These are phyloP conservation scores for Epizoanthus illoricatus DNA, from an alignment of 92 coral and sea anemone species.

Conservation along the genomic window DNA sequence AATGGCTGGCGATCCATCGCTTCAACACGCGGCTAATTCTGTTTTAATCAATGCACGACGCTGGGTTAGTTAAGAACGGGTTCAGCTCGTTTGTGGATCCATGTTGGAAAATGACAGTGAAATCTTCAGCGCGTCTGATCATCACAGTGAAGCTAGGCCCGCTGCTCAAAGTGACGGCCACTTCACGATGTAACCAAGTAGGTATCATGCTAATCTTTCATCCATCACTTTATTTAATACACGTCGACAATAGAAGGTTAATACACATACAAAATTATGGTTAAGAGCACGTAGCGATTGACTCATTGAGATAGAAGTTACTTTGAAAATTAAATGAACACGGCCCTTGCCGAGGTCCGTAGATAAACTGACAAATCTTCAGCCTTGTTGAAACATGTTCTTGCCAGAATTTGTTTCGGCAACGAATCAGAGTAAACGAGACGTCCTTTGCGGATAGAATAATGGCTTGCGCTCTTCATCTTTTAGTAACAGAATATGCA, in stretches of 20 bases:
- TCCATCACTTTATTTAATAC: not conserved
- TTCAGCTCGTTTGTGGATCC: not conserved
- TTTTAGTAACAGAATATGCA: too few species aligned
- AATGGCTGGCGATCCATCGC: conserved; percentile 22
- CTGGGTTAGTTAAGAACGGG: not conserved
- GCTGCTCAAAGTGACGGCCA: conserved; percentile 18
- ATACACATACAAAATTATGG: not conserved
- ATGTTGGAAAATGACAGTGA: conserved; percentile 27
- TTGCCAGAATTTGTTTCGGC: too few species aligned
- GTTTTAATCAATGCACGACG: conserved; percentile 19
- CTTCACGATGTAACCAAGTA: conserved; percentile 28
- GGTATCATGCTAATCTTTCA: conserved; percentile 4
- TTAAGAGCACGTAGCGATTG: not conserved
- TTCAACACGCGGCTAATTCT: conserved; percentile 1
- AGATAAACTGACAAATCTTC: too few species aligned
- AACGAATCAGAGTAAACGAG: too few species aligned
- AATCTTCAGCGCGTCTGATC: conserved; percentile 28
- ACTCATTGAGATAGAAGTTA: not conserved
- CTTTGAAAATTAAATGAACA: not conserved
- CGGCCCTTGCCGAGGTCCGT: not conserved
- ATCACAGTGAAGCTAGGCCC: conserved; percentile 35
- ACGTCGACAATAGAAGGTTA: not conserved
- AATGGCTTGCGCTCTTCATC: too few species aligned
- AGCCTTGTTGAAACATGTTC: too few species aligned
- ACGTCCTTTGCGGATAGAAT: too few species aligned